Conservation (phyloP, 2,888 invertebrate species). For the Eupsilia transversa region DNA sequence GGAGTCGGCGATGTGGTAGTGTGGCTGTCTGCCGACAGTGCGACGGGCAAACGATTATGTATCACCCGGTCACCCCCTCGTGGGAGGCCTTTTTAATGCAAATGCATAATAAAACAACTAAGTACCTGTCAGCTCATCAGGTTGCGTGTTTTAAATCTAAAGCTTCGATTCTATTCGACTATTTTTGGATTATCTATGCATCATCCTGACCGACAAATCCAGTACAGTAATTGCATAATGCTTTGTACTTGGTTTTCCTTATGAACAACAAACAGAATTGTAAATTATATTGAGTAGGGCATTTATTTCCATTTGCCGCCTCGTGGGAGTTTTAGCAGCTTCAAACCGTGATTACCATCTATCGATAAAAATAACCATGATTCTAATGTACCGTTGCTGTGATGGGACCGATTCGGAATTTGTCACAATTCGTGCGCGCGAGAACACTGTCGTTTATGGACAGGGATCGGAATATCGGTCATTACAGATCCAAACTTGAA, state of each 20-base stretch:
- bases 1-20: not conserved
- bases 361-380: not conserved
- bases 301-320: not conserved
- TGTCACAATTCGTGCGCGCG: not conserved
- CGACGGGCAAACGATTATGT: not conserved
- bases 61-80: not conserved
- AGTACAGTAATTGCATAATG: constrained; percentile 13
- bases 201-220: not conserved
- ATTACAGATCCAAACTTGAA: too few species aligned
- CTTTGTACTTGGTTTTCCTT: constrained; percentile 23
- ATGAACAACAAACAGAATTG: constrained; percentile 9
- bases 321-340: constrained; percentile 2
- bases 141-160: not conserved
- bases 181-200: constrained; percentile 6
- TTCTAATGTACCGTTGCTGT: not conserved
- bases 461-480: too few species aligned
- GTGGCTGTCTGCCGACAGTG: not conserved
- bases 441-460: not conserved
- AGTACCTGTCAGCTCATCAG: not conserved
- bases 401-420: not conserved
- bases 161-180: not conserved
- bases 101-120: not conserved
- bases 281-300: not conserved
- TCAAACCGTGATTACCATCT: too few species aligned
- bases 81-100: not conserved